These are phyloP conservation scores for Hippopotamus amphibius DNA, from an alignment of 2,113 vertebrate species.

Conservation along the genomic window DNA sequence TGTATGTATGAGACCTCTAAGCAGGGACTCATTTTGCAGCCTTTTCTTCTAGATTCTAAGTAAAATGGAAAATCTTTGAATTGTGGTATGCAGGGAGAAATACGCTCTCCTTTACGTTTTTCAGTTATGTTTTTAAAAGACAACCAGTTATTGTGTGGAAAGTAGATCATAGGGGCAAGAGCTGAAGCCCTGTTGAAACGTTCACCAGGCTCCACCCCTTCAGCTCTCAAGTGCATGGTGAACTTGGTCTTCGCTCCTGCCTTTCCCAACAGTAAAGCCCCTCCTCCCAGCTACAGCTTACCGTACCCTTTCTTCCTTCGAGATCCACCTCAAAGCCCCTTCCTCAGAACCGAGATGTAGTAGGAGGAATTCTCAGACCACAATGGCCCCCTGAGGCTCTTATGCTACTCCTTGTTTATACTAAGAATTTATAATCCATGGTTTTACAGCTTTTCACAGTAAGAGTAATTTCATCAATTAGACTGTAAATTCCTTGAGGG, in stretches of 20 bases:
- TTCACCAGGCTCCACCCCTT: no score
- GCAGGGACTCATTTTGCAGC: not conserved
- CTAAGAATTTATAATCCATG: not conserved
- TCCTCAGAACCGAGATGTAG: not conserved
- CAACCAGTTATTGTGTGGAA: not conserved
- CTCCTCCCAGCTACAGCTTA: not conserved
- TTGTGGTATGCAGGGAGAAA: not conserved
- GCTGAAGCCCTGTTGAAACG: fast-evolving
- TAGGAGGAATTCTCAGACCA: not conserved
- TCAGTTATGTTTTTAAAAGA: not conserved
- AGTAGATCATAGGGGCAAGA: not conserved
- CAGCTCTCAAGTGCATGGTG: no score
- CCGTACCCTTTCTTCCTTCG: not conserved
- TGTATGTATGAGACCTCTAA: not conserved
- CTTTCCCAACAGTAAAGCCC: not conserved
- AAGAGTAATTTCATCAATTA: not conserved
- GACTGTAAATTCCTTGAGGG: not conserved
- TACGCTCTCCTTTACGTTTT: not conserved
- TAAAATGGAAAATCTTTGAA: not conserved
- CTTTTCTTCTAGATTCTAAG: not conserved
- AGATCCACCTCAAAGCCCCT: not conserved
- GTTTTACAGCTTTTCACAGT: not conserved
- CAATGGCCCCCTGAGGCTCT: not conserved
- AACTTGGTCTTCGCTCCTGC: not conserved
- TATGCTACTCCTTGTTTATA: not conserved